These are phyloP conservation scores for Apis laboriosa DNA, from an alignment of 1,140 invertebrate genomes.

Conservation along the genomic window DNA sequence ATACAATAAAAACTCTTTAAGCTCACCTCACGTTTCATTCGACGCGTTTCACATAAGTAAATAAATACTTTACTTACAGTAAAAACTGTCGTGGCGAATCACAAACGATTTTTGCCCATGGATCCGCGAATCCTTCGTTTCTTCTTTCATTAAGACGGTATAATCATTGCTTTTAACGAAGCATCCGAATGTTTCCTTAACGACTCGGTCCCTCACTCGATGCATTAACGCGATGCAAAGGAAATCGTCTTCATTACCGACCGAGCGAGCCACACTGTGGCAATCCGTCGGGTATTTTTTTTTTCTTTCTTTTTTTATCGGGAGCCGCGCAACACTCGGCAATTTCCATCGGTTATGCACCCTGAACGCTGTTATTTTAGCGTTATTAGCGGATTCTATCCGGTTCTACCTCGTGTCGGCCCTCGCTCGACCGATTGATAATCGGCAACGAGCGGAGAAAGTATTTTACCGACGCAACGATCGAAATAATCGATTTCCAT, in stretches of 20 bases:
- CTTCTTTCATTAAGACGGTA: conserved; percentile 35
- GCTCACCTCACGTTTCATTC: neutral
- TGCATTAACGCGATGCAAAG: conserved; percentile 17
- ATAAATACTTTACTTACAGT: too few relatives aligned
- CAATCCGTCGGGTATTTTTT: neutral
- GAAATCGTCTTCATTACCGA: conserved; percentile 43
- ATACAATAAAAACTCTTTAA: neutral
- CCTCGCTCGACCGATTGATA: neutral
- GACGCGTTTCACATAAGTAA: neutral
- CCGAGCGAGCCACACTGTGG: conserved; percentile 30
- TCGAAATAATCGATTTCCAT: neutral
- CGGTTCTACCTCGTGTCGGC: neutral
- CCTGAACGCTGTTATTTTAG: conserved; percentile 11
- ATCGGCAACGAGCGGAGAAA: neutral
- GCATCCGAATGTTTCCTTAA: conserved; percentile 25
- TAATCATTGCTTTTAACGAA: conserved; percentile 41
- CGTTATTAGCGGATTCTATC: conserved; percentile 1
- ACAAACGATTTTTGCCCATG: neutral
- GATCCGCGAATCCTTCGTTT: neutral
- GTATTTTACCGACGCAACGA: neutral
- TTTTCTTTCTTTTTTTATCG: conserved; percentile 11
- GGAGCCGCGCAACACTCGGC: neutral
- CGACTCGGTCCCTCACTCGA: neutral
- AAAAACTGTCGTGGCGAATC: neutral
- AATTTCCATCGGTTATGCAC: conserved; percentile 48